Evolutionary conservation across 2,888 invertebrate genomes (phyloP), one percentile per base, ranked within the genome.

Genomic region (Stegana nigrithorax): DNA sequence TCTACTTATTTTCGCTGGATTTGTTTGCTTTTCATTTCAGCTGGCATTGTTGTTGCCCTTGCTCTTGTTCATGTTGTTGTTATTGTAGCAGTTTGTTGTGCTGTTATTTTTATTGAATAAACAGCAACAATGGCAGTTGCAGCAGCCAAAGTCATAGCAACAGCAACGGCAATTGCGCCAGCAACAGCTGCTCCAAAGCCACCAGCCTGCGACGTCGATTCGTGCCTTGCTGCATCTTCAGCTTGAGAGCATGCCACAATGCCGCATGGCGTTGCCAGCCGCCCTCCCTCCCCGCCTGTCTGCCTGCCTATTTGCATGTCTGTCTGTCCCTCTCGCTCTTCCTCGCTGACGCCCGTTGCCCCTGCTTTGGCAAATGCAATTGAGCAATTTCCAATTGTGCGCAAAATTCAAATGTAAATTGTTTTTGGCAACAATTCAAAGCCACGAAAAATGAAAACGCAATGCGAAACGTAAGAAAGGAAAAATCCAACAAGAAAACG

Each of bases 331-430:
- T 45, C n/a, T 27, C 21, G 17, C 14, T 26, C 17, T 32, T 14
- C 12, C 23, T 55, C 21, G 1, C 17, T 51, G 10, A 8, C 27
- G 4, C n/a, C 27, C 7, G 10, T 8, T 2, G 8, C 7, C 7
- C 0, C 14, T 25, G 2, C 27, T 5, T 51, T 29, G 53, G 39
- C 53, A 68, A 75, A 70, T 71, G 74, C 75, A 73, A 75, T 75
- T 75, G 78, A 78, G 72, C 72, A 73, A 75, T 78, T 75, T 65
- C 59, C 71, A 78, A 75, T 75, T 73, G 68, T 70, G 71, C 73
- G 66, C 69, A 72, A 75, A 75, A 75, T 75, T 66, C 73, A 67
- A 74, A 69, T 69, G 61, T 67, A 75, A 75, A 75, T 78, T 72
- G 72, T 75, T 75, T 55, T 73, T 75, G 76, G 71, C 74, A 76